A percentile compares a stretch with the other conserved stretches of the same genome.
These are phyloP conservation scores for Phortica variegata DNA, from an alignment of 1,140 invertebrate genomes.

Conservation along the genomic window DNA sequence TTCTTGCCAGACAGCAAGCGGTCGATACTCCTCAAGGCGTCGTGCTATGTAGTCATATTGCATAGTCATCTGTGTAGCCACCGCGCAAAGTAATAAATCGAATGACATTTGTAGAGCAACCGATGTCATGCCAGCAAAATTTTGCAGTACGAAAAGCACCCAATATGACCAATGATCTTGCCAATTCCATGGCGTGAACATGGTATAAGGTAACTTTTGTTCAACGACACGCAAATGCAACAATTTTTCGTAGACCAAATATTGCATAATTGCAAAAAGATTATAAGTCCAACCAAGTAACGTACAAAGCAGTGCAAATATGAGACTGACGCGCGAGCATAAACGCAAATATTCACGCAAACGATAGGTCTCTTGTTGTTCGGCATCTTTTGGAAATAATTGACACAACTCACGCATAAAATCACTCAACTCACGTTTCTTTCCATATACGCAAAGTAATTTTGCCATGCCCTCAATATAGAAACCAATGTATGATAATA, in stretches of 20 bases:
- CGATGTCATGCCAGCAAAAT: constrained; percentile 37
- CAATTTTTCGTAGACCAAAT: constrained; percentile 31
- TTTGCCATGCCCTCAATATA: constrained; percentile 33
- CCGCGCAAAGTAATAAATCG: constrained; percentile 36
- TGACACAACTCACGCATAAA: constrained; percentile 28
- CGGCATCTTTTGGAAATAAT: constrained; percentile 24
- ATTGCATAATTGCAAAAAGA: constrained; percentile 35
- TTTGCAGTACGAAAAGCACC: constrained; percentile 21
- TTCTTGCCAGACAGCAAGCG: constrained; percentile 16
- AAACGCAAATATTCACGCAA: constrained; percentile 26
- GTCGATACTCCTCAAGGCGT: constrained; percentile 20
- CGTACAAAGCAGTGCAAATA: constrained; percentile 34
- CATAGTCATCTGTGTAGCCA: constrained; percentile 41
- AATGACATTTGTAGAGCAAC: constrained; percentile 42
- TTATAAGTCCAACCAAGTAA: constrained; percentile 48
- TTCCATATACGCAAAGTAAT: constrained; percentile 36
- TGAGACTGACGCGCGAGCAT: constrained; percentile 24
- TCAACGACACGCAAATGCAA: constrained; percentile 21
- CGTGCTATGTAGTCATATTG: constrained; percentile 35
- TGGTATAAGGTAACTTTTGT: constrained; percentile 28
- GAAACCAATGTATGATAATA: constrained; percentile 45
- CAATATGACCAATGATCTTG: constrained; percentile 32
- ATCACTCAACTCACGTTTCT: constrained; percentile 20
- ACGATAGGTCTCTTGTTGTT: constrained; percentile 21
- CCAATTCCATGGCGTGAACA: constrained; percentile 35